phyloP scores from a whole-genome alignment of 2,113 vertebrate species.

The Salvelinus namaycush region DNA sequence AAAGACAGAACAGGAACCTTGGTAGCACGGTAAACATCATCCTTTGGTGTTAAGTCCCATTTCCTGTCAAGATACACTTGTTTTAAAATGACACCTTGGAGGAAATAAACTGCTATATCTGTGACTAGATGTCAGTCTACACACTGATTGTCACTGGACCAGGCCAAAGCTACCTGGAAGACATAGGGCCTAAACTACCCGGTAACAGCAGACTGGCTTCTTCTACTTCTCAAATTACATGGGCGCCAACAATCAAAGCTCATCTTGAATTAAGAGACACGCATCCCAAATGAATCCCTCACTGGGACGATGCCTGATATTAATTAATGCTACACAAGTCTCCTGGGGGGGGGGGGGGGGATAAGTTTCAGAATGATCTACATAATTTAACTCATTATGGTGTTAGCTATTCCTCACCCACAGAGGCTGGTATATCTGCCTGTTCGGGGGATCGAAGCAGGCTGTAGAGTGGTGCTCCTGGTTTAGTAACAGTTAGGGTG shows the following conservation, averaged over 20 bases:
- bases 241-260: conserved; percentile 59
- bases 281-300: conserved; percentile 69
- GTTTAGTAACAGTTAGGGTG: background rate
- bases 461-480: background rate
- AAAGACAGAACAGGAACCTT: conserved; percentile 14
- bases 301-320: conserved; percentile 66
- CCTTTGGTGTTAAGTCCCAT: conserved; percentile 23
- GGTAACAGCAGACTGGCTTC: conserved; percentile 47
- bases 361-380: too few relatives aligned
- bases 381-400: conserved; percentile 73
- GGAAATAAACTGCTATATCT: conserved; percentile 20
- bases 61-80: conserved; percentile 18
- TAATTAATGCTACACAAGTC: conserved; percentile 72
- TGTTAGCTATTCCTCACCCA: conserved; percentile 60
- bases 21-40: conserved; percentile 7
- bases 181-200: conserved; percentile 38
- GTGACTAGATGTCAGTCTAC: conserved; percentile 32
- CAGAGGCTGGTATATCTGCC: conserved; percentile 58
- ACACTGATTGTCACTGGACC: conserved; percentile 7
- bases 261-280: background rate
- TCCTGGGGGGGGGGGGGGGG: conserved; percentile 58
- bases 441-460: conserved; percentile 28
- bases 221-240: conserved; percentile 62
- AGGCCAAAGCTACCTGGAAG: conserved; percentile 38
- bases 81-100: conserved; percentile 1